These are phyloP conservation scores for Morone saxatilis DNA, from an alignment of 2,113 vertebrate species.

Conservation along the genomic window DNA sequence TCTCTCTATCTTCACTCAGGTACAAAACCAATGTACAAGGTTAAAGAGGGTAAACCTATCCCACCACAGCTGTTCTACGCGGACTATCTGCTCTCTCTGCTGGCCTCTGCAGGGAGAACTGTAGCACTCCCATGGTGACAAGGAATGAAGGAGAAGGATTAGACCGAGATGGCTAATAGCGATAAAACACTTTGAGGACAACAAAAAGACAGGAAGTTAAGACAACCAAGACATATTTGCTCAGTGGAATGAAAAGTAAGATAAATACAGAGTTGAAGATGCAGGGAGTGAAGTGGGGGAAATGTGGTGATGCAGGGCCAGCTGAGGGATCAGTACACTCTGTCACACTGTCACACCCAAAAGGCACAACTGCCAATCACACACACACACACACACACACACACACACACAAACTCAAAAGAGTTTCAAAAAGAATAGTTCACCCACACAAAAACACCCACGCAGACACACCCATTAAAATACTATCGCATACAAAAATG, in stretches of 20 bases:
- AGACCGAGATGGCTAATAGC: constrained; percentile 32
- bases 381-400: constrained; percentile 26
- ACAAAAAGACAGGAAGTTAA: constrained; percentile 52
- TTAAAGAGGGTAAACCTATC: constrained; percentile 2
- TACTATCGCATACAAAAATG: not conserved
- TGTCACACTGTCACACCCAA: constrained; percentile 69
- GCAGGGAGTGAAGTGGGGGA: constrained; percentile 52
- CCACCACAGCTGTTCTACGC: constrained; percentile 9
- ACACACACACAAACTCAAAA: constrained; percentile 10
- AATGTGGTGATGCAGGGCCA: constrained; percentile 54
- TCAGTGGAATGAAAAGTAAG: constrained; percentile 47
- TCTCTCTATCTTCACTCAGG: not conserved
- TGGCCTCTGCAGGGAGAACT: constrained; percentile 60
- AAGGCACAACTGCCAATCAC: constrained; percentile 64
- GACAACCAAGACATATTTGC: constrained; percentile 57
- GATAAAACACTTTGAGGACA: constrained; percentile 56
- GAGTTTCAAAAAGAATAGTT: constrained; percentile 8
- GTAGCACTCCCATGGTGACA: constrained; percentile 39
- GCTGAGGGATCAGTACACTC: constrained; percentile 62
- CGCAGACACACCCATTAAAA: not conserved
- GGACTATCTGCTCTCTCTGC: constrained; percentile 37
- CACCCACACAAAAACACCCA: constrained; percentile 4
- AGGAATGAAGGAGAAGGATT: constrained; percentile 38
- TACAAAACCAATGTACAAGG: constrained; percentile 12
- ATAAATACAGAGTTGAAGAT: constrained; percentile 54